These are phyloP conservation scores for Molossus molossus DNA, from an alignment of 2,797 vertebrate genomes.

Conservation along the genomic window DNA sequence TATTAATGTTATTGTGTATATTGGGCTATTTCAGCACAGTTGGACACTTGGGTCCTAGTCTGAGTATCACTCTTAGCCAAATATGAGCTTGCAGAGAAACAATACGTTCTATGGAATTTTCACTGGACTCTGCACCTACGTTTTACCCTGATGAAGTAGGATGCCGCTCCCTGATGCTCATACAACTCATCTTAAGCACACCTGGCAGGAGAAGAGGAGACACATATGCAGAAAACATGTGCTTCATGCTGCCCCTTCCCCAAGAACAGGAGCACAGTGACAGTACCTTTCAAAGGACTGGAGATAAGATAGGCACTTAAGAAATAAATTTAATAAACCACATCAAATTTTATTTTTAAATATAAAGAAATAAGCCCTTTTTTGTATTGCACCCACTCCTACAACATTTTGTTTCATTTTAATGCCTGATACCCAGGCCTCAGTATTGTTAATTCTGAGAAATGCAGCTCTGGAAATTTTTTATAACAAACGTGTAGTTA, in stretches of 20 bases:
- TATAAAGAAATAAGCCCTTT: not conserved
- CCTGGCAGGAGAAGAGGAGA: not conserved
- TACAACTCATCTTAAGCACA: not conserved
- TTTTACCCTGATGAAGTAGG: not conserved
- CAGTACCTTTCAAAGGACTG: not conserved
- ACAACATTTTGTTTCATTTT: conserved; percentile 8
- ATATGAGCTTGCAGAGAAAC: not conserved
- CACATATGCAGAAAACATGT: not conserved
- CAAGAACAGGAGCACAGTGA: not conserved
- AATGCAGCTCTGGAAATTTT: conserved; percentile 29
- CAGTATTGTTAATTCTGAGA: conserved; percentile 10
- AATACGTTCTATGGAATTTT: not conserved
- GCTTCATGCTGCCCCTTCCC: not conserved
- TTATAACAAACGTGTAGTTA: conserved; percentile 17
- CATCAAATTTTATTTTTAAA: not conserved
- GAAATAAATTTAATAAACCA: conserved; percentile 1
- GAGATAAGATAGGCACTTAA: not conserved
- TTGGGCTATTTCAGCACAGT: conserved; percentile 2
- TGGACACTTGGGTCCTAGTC: not conserved
- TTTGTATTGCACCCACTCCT: not conserved
- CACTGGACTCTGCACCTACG: not conserved
- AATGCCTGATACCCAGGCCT: not conserved
- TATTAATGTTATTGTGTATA: conserved; percentile 40
- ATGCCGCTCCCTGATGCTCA: not conserved
- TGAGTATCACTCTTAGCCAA: not conserved